Evolutionary conservation across 2,113 vertebrate species (phyloP).

Genomic region (Lepus europaeus): DNA sequence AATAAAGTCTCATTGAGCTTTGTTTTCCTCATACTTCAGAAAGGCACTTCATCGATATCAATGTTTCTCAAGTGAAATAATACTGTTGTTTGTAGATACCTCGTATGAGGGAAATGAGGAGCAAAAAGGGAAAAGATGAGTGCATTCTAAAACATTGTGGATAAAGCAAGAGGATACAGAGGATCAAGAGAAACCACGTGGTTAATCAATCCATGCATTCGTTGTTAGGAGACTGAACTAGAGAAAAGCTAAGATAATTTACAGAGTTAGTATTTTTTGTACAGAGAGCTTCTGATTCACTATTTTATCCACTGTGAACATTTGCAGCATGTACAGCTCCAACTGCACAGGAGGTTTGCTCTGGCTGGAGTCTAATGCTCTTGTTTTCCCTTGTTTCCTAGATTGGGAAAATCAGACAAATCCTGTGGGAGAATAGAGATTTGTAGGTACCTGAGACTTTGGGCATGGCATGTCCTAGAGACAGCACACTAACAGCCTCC

Average conservation of each 20-base stretch:
- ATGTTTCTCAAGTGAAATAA: background rate
- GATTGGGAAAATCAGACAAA: background rate
- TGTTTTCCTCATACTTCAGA: constrained; percentile 12
- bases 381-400: background rate
- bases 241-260: background rate
- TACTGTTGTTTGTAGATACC: background rate
- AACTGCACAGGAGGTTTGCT: background rate
- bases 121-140: background rate
- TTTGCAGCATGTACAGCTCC: accelerated
- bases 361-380: background rate
- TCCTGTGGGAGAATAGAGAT: background rate
- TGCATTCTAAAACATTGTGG: background rate
- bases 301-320: background rate
- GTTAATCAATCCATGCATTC: background rate
- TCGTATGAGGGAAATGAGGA: background rate
- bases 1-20: constrained; percentile 18
- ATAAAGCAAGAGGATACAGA: background rate
- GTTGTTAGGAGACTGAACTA: background rate
- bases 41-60: background rate
- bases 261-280: background rate
- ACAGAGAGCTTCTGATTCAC: background rate
- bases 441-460: background rate
- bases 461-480: background rate
- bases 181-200: background rate
- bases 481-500: background rate